Evolutionary conservation across 2,113 vertebrate genomes (phyloP), one percentile per base, ranked within the genome.

Genomic region (Syrrhaptes paradoxus): DNA sequence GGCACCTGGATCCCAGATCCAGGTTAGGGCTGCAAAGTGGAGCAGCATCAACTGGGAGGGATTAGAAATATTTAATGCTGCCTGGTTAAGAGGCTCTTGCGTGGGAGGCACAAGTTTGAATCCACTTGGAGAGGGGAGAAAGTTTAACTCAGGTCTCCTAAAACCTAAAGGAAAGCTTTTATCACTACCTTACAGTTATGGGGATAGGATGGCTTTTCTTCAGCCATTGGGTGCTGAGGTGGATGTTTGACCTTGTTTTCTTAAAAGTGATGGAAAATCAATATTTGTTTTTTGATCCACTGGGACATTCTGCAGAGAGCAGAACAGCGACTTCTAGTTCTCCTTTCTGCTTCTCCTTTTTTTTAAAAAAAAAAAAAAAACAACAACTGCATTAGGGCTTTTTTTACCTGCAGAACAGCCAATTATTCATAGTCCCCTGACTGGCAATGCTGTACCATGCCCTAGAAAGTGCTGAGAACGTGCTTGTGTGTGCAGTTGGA

Each of bases 1-100:
- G 66, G 77, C 91, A 96, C 91, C 94, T 95, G 94, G 89, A 91
- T 90, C 88, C 73, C 68, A 88, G 76, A 92, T 22, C 80, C 84
- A 46, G 54, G 83, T 68, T 82, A 57, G 46, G 62, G 45, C 84
- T 93, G 48, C 12, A 13, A 71, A 70, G 73, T 89, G 66, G 54
- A 95, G 62, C 58, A 62, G 73, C 62, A 79, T 78, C 91, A 76
- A 26, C 55, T 57, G 65, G 76, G 32, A 95, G 61, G 90, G 88
- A 93, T 45, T 95, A 68, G 83, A 74, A 93, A 51, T 34, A 38
- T 13, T 58, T 74, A 51, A 38, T 48, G 9, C 51, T 95, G 68
- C 72, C 55, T 88, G 59, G 28, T 63, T 59, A 74, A 65, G 34
- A 95, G 76, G 26, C 13, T 86, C 25, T 38, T 76, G 66, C 1